Evolutionary conservation across 2,113 vertebrate genomes (phyloP), one percentile per base, ranked within the genome.

Genomic region (Neogale vison): DNA sequence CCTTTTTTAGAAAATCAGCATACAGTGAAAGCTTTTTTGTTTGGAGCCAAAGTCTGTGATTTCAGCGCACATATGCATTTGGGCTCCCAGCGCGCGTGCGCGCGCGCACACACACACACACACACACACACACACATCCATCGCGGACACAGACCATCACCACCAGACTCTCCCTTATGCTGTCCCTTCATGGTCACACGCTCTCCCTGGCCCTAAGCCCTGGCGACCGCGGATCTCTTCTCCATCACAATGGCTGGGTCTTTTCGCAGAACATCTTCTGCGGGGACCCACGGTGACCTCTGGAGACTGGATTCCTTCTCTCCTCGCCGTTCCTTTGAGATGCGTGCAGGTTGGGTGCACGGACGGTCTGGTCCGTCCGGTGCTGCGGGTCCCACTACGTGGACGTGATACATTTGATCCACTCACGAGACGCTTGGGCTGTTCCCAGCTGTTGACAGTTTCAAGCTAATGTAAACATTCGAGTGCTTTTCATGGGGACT

Each of bases 351-450:
- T 0, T 20, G 39, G 52, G 36, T 36, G 0, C 9, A 7, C 24
- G 2, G 0, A 42, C 7, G 63, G 71, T 80, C 36, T 18, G 52
- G 61, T 21, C 29, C 42, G 29, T 61, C 61, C 23, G 42, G 17
- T 18, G 13, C 55, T 47, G 45, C 11, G 29, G 9, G 1, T 21
- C 24, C 13, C 2, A 0, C 36, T 7, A 1, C 8, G 0, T 29
- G 45, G 18, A 15, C 7, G 10, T 14, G 17, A 45, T 81, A 24
- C 65, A 7, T 63, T 29, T 18, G 42, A 52, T 42, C 17, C 5
- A 2, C 45, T 71, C 74, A 24, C 20, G 20, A 61, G 72, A 81
- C 9, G 18, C 9, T 57, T 26, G 31, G 1, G 17, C n/a, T 23
- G 12, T 21, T 72, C 61, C 21, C n/a, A 45, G n/a, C 52, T 45